Evolutionary conservation across 2,888 invertebrate genomes (phyloP), one percentile per base, ranked within the genome.

Genomic region (Eristalinus sepulchralis): DNA sequence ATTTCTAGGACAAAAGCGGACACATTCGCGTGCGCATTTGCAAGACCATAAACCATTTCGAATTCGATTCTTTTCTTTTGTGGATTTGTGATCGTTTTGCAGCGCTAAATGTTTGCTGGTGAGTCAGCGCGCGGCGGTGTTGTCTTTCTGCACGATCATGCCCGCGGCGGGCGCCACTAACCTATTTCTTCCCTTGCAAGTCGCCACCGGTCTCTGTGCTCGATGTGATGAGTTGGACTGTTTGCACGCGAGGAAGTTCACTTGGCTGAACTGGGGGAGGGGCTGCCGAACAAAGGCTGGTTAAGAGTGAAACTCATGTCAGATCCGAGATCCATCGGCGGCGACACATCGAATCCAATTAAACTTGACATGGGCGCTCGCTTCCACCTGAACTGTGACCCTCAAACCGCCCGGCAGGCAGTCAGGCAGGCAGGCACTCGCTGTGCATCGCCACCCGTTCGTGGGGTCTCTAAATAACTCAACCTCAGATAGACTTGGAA

Each of bases 1-100:
- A 73, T 77, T 85, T 81, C 82, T 85, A 77, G 85, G 82, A 85
- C 85, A 82, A 82, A 85, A 85, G 85, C 82, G 85, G 77, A 85
- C 82, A 85, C 85, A 78, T 82, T 85, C 73, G 77, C 77, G 85
- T 84, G 82, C 85, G 64, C 77, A 72, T 81, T 76, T 77, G 75
- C 71, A 70, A 78, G 73, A 59, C 67, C 82, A 78, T 81, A 71
- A 77, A 64, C 67, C 82, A 73, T 81, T 76, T 72, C 72, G 60
- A 67, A 73, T 85, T 78, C 68, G 20, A 77, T 73, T 60, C 13
- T 68, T 55, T 24, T 34, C 10, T 27, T 81, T 73, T 73, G 64
- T 70, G 75, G 66, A 80, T 84, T 81, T 76, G 84, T 68, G 72
- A 85, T 82, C 77, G 68, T 82, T 85, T 85, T 73, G 77, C 64